Evolutionary conservation across 2,888 invertebrate genomes (phyloP), one percentile per base, ranked within the genome.

Genomic region (Cephus pulcher): DNA sequence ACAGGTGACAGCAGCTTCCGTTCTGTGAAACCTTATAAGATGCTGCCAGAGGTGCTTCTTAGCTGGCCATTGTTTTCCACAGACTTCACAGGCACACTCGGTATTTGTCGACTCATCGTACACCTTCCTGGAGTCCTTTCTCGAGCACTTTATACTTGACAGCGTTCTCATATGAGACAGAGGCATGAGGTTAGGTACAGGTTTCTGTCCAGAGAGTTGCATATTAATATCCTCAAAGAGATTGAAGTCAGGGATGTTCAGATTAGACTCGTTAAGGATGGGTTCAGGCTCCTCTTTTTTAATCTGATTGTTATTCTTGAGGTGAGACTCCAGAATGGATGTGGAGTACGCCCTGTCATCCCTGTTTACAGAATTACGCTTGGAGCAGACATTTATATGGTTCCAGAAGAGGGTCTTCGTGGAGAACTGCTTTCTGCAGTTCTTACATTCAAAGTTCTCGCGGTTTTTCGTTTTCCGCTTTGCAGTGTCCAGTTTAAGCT

Each of bases 21-120:
- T 88, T 75, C 93, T 92, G 86, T 94, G 94, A 84, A 94, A 94
- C 11, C 94, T 91, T 69, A 93, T 92, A 76, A 94, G 90, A 87
- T 94, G 94, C 84, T 94, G 94, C 94, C 94, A 94, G 0, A 94
- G 88, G 83, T 94, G 94, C 82, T 94, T 94, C 82, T 94, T 94
- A 0, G 93, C 94, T 1, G 94, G 94, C 94, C 94, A 94, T 12
- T 93, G 93, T 85, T 94, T 94, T 11, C 93, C 92, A 82, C 94
- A 94, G n/a, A 94, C 93, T 83, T 94, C 94, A 82, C 94, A 91
- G 0, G 90, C 88, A 73, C 91, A 91, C 37, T 90, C 91, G 12
- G 91, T 91, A 56, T 91, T 91, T 0, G 91, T 91, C 11, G 90
- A 90, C 83, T 93, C 93, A 12, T 93, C 93, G 82, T 93, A 93